Conservation (phyloP, 2,888 invertebrate genomes). For the Bimastos eiseni region DNA sequence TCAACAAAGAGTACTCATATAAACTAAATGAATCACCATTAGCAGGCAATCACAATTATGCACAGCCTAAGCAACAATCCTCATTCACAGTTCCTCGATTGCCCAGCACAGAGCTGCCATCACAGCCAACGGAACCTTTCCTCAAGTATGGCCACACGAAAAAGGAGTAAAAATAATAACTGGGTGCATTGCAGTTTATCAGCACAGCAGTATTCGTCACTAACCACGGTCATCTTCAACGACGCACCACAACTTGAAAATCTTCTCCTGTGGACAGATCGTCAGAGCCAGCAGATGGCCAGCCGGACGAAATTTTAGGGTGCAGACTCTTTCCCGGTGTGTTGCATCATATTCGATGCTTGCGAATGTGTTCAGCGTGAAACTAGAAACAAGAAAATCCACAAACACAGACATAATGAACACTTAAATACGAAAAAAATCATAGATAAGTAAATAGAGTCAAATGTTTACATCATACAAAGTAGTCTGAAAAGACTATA, state of each 20-base stretch:
- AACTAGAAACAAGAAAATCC: slow-evolving; percentile 63
- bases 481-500: no score
- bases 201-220: background rate
- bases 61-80: no score
- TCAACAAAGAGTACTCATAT: no score
- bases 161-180: background rate
- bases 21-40: no score
- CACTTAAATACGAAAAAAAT: background rate
- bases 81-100: no score
- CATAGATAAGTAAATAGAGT: background rate
- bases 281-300: slow-evolving; percentile 38
- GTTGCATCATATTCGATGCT: slow-evolving; percentile 67
- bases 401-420: background rate
- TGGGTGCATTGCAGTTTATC: background rate
- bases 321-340: slow-evolving; percentile 69
- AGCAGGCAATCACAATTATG: no score
- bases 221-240: background rate
- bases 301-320: slow-evolving; percentile 34
- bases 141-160: background rate
- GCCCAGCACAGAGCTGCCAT: no score
- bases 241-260: background rate
- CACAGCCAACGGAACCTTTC: no score
- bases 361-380: slow-evolving; percentile 73
- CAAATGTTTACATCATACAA: no score
- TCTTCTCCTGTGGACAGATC: background rate